Base-by-base conservation (phyloP, 2,888 invertebrate genomes). In the Cepaea hortensis region DNA sequence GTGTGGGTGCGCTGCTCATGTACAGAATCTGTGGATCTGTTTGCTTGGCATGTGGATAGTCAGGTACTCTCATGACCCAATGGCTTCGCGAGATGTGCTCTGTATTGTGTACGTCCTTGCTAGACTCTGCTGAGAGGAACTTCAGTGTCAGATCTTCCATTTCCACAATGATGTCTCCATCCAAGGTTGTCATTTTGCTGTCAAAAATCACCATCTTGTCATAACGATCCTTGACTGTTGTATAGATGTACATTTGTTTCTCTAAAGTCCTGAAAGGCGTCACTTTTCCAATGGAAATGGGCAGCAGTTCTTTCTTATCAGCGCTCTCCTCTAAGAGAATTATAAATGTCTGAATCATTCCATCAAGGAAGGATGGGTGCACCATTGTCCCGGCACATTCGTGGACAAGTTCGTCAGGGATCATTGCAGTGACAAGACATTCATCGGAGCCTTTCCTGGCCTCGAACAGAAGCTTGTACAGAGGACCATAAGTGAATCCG, bases 321-420 rank as follows among this genome's bases (percentile, higher is more conserved):
- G 7, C 55, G 35, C 70, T 80, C 15, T 81, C 81, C 18, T 80
- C 70, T 82, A 85, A 87, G n/a, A 90, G 23, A 20, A 89, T 88
- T 9, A 88, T 90, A 65, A 89, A 88, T 18, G 90, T 88, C 83
- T 91, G 91, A 73, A 90, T 88, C 86, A 90, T 88, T 20, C 87
- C 89, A 87, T 91, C 91, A 20, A 91, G 83, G 3, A 91, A 80
- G n/a, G 90, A 88, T 18, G 91, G 91, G 81, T 91, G 91, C 18
- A 91, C 65, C 65, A 88, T 85, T n/a, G 89, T 90, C n/a, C 84
- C 73, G 9, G 85, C 61, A 48, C 88, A 61, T 81, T 91, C 89
- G 20, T 85, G 82, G 48, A 81, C 77, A 15, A 90, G 79, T 13
- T 75, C 79, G 13, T 87, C 86, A 62, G 89, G 89, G 7, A 90